These are phyloP conservation scores for Hydrocynus forskahlii DNA, from an alignment of 2,797 vertebrate species.

Conservation along the genomic window DNA sequence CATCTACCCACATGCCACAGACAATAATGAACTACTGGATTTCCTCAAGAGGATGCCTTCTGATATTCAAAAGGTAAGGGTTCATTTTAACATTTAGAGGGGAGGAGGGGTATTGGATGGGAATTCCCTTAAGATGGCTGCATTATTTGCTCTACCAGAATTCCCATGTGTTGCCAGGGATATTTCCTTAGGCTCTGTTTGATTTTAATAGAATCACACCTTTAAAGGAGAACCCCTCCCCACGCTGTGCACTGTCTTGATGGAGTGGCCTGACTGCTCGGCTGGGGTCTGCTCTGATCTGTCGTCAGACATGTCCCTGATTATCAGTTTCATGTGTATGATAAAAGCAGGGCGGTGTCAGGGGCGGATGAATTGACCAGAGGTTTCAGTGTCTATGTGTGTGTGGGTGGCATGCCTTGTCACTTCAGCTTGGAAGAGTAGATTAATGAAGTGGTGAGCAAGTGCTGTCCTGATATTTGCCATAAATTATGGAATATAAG, in stretches of 20 bases:
- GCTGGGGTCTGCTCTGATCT: conserved; percentile 67
- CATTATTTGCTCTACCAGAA: conserved; percentile 79
- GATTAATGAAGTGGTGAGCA: conserved; percentile 74
- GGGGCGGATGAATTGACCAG: conserved; percentile 64
- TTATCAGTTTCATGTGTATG: conserved; percentile 70
- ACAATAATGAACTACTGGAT: conserved; percentile 94
- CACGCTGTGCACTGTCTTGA: conserved; percentile 59
- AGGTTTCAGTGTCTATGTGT: conserved; percentile 48
- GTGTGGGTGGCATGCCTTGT: conserved; percentile 67
- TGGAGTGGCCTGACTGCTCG: conserved; percentile 59
- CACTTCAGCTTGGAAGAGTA: conserved; percentile 72
- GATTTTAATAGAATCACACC: conserved; percentile 79
- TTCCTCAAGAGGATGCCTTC: conserved; percentile 98
- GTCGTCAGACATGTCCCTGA: conserved; percentile 65
- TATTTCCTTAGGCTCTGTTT: conserved; percentile 80
- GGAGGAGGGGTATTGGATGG: conserved; percentile 47
- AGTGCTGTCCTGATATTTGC: conserved; percentile 71
- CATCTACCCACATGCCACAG: conserved; percentile 89
- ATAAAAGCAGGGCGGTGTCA: conserved; percentile 65
- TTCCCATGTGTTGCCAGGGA: conserved; percentile 76
- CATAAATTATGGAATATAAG: conserved; percentile 76
- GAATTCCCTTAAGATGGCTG: conserved; percentile 76
- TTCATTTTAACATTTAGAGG: conserved; percentile 69
- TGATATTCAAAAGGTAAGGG: conserved; percentile 97
- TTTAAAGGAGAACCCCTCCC: conserved; percentile 65